A percentile compares a stretch with the other conserved stretches of the same genome.
These are phyloP conservation scores for Halichoerus grypus DNA, from an alignment of 2,113 vertebrate species.

Conservation along the genomic window DNA sequence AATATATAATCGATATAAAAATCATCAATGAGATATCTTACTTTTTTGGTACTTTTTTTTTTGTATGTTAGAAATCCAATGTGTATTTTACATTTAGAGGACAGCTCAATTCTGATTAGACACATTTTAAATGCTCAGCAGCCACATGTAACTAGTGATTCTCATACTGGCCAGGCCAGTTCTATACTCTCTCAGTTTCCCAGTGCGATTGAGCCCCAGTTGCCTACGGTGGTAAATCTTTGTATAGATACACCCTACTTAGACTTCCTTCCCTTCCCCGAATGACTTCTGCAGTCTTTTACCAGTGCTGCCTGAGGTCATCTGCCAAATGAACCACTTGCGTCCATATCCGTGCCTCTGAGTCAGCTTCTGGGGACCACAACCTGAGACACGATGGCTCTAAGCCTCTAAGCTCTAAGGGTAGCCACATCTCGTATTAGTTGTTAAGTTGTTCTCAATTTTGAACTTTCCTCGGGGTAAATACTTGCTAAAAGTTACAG, in stretches of 20 bases:
- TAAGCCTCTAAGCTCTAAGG: not conserved
- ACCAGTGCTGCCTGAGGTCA: not conserved
- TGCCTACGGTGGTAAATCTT: not conserved
- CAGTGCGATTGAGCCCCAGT: not conserved
- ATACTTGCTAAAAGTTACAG: not conserved
- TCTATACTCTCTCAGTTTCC: not conserved
- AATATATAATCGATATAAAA: not conserved
- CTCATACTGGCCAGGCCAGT: not conserved
- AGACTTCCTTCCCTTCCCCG: not conserved
- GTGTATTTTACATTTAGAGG: not conserved
- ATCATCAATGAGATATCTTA: not conserved
- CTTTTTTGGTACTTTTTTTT: not conserved
- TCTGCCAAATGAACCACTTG: not conserved
- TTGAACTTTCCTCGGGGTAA: not conserved
- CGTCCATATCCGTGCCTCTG: not conserved
- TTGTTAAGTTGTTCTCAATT: not conserved
- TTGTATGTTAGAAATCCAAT: not conserved
- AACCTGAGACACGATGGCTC: not conserved
- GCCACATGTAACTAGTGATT: not conserved
- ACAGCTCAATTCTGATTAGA: not conserved
- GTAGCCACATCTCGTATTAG: not conserved
- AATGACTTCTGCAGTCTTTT: not conserved
- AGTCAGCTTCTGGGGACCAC: not conserved
- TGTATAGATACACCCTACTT: fast-evolving
- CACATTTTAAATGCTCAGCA: not conserved